Conservation (phyloP, 2,113 vertebrate species). For the Chionis minor region DNA sequence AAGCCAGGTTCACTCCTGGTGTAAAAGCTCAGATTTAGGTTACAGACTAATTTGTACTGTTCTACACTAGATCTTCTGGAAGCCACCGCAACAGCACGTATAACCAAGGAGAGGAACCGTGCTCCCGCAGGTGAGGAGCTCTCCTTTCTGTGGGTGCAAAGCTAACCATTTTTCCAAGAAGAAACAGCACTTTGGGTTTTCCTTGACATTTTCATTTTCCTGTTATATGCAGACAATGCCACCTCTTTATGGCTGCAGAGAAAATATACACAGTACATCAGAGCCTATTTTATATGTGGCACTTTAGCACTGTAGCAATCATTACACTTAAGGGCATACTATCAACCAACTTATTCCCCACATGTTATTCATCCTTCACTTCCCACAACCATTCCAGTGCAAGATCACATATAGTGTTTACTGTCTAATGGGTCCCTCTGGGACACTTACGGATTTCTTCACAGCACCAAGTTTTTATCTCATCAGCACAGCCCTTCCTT, state of each 20-base stretch:
- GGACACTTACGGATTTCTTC: neutral
- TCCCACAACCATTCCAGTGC: neutral
- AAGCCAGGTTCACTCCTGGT: neutral
- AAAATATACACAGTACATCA: neutral
- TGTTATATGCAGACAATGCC: neutral
- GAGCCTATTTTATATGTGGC: neutral
- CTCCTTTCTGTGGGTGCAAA: neutral
- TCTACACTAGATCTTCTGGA: neutral
- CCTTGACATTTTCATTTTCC: constrained; percentile 20
- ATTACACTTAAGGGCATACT: neutral
- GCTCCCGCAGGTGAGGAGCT: neutral
- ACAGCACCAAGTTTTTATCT: neutral
- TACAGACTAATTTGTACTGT: neutral
- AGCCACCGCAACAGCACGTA: neutral
- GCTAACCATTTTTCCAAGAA: neutral
- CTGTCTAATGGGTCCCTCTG: constrained; percentile 30
- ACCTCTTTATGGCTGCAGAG: neutral
- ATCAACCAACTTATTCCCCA: neutral
- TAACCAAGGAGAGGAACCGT: neutral
- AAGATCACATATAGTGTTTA: neutral
- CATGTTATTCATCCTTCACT: neutral
- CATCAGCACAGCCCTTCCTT: neutral
- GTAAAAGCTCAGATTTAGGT: neutral
- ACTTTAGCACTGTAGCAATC: neutral
- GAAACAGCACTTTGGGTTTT: neutral